Evolutionary conservation across 64 coral and sea anemone genomes (phyloP), one percentile per base, ranked within the genome.

Genomic region (Montipora capricornis): DNA sequence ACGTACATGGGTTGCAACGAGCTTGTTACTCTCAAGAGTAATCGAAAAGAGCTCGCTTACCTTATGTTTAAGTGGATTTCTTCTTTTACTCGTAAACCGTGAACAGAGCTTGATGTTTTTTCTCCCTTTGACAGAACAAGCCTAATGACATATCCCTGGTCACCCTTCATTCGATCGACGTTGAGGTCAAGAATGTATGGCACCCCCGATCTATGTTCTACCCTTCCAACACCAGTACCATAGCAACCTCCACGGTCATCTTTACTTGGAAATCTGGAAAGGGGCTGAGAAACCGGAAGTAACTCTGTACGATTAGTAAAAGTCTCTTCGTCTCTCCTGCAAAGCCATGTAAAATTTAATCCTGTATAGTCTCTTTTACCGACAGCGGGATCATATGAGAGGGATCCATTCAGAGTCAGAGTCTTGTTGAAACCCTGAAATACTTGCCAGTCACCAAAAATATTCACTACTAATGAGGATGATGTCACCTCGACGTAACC

Each of bases 151-250:
- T 92, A 98, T 58, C n/a, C 44, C 19, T 77, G 37, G 51, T 95
- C 84, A 17, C 96, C 96, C 67, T 92, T 73, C 96, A 98, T 98
- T 57, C 77, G 82, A 89, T 98, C 93, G 8, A 98, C 70, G 89
- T 86, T 50, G 19, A 98, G 75, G 20, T 80, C 75, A 5, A 87
- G 53, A 12, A 95, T 47, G 76, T 88, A 87, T 10, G 75, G n/a
- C 26, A 29, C 12, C 26, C 44, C 49, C 46, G 44, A 12, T 58
- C 85, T 80, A 7, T 89, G 68, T 62, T 20, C 73, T 46, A 98
- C 20, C 55, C 20, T 95, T 47, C 96, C 96, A 24, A 98, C n/a
- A 16, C 96, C 96, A 47, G 22, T 98, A 20, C 96, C 96, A 73
- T 98, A 98, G 73, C 96, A 98, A n/a, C 96, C 96, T 15, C 93